phyloP scores from a whole-genome alignment of 2,797 vertebrate genomes.

The Myotis myotis region DNA sequence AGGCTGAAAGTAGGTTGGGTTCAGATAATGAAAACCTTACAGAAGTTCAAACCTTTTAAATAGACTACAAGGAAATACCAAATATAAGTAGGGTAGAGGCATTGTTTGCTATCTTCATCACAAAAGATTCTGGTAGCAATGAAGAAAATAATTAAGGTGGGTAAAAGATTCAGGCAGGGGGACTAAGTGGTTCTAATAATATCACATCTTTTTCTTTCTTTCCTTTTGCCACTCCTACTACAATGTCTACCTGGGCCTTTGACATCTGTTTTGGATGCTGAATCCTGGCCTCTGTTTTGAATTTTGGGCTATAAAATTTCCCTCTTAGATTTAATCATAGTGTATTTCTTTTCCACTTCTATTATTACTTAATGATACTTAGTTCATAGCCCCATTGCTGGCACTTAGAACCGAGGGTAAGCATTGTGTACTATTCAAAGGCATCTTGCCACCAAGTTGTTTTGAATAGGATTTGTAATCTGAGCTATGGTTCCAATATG shows the following conservation, averaged over 20 bases:
- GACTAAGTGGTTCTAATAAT: background rate
- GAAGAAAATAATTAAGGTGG: background rate
- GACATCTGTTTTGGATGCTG: background rate
- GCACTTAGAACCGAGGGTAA: background rate
- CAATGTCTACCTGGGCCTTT: background rate
- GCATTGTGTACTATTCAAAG: background rate
- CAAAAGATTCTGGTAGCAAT: background rate
- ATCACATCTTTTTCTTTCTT: background rate
- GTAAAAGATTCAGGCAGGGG: background rate
- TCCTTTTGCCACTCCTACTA: background rate
- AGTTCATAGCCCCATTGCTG: background rate
- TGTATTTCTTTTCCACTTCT: background rate
- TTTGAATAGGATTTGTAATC: slow-evolving; percentile 17
- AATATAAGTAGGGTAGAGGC: background rate
- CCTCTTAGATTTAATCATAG: background rate
- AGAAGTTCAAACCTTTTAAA: background rate
- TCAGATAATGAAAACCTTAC: background rate
- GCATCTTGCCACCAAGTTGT: background rate
- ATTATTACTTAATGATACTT: background rate
- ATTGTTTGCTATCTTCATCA: background rate
- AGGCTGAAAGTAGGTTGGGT: background rate
- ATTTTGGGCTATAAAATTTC: background rate
- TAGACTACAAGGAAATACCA: background rate
- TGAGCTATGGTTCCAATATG: background rate
- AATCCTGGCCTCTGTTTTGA: background rate